Evolutionary conservation across 2,888 invertebrate genomes (phyloP).

Genomic region (Drosophila sordidapex): DNA sequence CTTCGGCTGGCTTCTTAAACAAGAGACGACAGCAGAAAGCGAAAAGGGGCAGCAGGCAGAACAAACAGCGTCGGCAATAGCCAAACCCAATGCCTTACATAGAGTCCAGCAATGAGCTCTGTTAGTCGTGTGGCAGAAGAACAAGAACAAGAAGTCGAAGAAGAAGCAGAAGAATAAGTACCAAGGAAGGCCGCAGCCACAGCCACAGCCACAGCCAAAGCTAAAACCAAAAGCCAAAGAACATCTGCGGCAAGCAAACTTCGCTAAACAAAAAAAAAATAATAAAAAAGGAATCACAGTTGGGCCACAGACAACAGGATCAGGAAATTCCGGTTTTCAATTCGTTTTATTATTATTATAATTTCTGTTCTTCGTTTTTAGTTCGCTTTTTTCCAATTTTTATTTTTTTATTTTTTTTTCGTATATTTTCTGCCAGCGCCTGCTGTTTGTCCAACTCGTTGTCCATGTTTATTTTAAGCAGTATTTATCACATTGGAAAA

Average conservation of each 20-base stretch:
- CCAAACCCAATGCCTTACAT: conserved; percentile 78
- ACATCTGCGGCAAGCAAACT: conserved; percentile 56
- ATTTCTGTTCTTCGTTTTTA: conserved; percentile 47
- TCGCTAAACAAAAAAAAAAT: conserved; percentile 21
- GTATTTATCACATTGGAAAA: conserved; percentile 19
- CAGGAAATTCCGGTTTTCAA: conserved; percentile 78
- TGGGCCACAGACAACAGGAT: conserved; percentile 73
- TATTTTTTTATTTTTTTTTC: conserved; percentile 4
- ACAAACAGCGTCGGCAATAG: conserved; percentile 1
- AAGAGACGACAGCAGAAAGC: conserved; percentile 41
- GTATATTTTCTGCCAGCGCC: background rate
- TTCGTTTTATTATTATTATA: conserved; percentile 73
- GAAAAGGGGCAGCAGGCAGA: conserved; percentile 34
- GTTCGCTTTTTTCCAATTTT: conserved; percentile 16
- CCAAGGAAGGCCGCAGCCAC: conserved; percentile 25
- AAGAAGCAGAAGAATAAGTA: conserved; percentile 26
- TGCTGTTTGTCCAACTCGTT: conserved; percentile 17
- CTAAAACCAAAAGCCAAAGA: conserved; percentile 34
- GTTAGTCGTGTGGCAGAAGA: conserved; percentile 34
- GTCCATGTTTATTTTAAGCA: conserved; percentile 19
- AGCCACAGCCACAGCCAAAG: background rate
- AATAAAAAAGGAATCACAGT: conserved; percentile 72
- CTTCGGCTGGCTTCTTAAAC: background rate
- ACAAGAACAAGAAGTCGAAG: conserved; percentile 18
- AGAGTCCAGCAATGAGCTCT: conserved; percentile 42